Evolutionary conservation across 2,113 vertebrate species (phyloP).

Genomic region (Brachyhypopomus gauderio): DNA sequence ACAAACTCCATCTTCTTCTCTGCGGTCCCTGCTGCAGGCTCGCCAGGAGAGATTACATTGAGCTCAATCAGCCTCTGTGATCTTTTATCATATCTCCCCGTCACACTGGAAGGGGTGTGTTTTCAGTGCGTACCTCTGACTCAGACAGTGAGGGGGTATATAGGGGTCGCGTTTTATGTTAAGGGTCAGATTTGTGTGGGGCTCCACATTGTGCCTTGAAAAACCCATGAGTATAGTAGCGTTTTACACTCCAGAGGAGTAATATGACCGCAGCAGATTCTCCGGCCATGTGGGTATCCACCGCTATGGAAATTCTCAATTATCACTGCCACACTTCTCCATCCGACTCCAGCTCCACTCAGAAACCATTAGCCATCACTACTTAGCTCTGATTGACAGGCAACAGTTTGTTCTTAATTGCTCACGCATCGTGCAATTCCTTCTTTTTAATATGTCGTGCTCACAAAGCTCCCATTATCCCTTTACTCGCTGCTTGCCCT

Average conservation of each 20-base stretch:
- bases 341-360: not conserved
- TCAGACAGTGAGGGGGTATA: not conserved
- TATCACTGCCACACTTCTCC: not conserved
- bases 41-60: constrained; percentile 31
- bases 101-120: not conserved
- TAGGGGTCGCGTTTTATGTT: constrained; percentile 9
- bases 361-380: not conserved
- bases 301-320: not conserved
- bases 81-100: constrained; percentile 32
- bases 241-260: not conserved
- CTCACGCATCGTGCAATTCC: not conserved
- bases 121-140: constrained; percentile 11
- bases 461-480: constrained; percentile 9
- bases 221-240: no score
- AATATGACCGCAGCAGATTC: no score
- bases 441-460: not conserved
- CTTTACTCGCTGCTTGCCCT: constrained; percentile 8
- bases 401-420: not conserved
- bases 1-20: constrained; percentile 22
- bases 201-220: not conserved
- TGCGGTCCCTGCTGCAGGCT: constrained; percentile 12
- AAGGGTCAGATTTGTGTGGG: not conserved
- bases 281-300: not conserved
- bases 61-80: constrained; percentile 37
- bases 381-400: not conserved